Conservation (phyloP, 2,797 vertebrate genomes). For the Alca torda region DNA sequence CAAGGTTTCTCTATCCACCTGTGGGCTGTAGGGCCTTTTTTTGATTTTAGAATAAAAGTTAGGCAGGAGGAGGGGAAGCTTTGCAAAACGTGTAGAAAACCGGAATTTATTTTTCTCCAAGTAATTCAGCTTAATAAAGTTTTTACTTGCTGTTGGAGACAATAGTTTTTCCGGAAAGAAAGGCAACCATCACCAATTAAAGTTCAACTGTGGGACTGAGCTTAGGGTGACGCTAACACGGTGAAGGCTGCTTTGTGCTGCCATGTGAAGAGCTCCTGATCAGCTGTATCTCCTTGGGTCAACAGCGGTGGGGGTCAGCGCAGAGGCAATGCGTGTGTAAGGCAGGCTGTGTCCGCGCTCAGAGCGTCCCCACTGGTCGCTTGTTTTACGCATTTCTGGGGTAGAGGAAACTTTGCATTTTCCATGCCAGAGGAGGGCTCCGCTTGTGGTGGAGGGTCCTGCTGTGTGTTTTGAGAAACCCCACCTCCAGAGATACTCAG, state of each 20-base stretch:
- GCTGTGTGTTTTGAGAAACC: neutral
- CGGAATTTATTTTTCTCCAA: neutral
- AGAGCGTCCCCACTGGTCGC: neutral
- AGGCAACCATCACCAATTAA: neutral
- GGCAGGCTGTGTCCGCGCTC: neutral
- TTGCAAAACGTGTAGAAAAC: neutral
- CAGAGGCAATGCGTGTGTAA: neutral
- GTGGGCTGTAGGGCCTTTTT: neutral
- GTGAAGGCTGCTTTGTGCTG: neutral
- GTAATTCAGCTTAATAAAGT: neutral
- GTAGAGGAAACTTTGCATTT: neutral
- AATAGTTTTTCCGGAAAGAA: neutral
- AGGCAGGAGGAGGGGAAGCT: neutral
- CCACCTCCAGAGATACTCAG: neutral
- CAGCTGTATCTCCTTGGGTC: neutral
- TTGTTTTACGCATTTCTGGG: neutral
- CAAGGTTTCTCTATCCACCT: neutral
- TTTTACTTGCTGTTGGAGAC: neutral
- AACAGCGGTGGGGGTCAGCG: neutral
- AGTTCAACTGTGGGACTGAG: neutral
- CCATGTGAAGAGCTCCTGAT: neutral
- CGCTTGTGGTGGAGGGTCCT: neutral
- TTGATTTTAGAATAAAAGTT: neutral
- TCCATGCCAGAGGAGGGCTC: neutral
- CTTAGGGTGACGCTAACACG: neutral